These are phyloP conservation scores for Pseudolycoriella hygida DNA, from an alignment of 2,888 invertebrate genomes.

Conservation along the genomic window DNA sequence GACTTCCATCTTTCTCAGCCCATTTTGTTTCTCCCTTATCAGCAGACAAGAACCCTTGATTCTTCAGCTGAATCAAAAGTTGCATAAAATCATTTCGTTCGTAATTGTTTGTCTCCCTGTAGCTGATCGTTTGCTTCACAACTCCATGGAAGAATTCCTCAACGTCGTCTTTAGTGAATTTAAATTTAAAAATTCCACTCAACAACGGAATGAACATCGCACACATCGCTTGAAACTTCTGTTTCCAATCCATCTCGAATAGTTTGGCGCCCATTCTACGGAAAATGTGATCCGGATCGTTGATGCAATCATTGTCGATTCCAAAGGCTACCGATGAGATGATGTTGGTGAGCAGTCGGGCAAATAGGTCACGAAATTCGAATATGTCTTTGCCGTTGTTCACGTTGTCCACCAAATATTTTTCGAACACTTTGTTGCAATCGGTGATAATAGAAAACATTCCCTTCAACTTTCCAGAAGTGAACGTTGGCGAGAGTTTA, in stretches of 20 bases:
- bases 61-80: constrained; percentile 19
- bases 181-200: constrained; percentile 10
- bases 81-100: constrained; percentile 22
- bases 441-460: constrained; percentile 37
- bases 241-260: constrained; percentile 13
- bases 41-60: constrained; percentile 6
- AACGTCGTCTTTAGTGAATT: constrained; percentile 13
- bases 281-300: constrained; percentile 15
- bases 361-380: constrained; percentile 24
- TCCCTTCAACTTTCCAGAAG: constrained; percentile 38
- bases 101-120: constrained; percentile 18
- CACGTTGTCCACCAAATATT: neutral
- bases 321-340: constrained; percentile 23
- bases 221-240: constrained; percentile 11
- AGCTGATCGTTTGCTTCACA: constrained; percentile 17
- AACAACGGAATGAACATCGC: neutral
- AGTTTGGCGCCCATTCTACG: constrained; percentile 12
- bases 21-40: too few species aligned
- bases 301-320: constrained; percentile 16
- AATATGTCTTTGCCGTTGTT: constrained; percentile 18
- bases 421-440: constrained; percentile 26
- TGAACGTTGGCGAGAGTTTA: constrained; percentile 41
- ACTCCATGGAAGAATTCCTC: constrained; percentile 19
- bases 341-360: constrained; percentile 20
- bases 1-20: too few species aligned